Evolutionary conservation across 2,113 vertebrate species (phyloP).

Genomic region (Plecturocebus donacophilus): DNA sequence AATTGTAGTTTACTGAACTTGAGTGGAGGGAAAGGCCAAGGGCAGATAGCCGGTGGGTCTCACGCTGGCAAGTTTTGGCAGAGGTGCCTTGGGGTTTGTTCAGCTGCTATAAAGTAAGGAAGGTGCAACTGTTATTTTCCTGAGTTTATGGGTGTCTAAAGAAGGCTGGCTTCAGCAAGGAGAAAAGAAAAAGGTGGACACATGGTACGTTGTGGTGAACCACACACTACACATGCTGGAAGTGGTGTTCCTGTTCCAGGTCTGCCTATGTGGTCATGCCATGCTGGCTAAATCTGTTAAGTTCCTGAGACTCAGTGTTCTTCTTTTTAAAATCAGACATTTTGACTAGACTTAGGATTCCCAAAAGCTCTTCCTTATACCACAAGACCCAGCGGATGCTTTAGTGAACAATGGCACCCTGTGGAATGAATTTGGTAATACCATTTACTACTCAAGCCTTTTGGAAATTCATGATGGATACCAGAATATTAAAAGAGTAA

Average conservation of each 20-base stretch:
- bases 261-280: neutral
- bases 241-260: neutral
- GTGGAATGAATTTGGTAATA: constrained; percentile 15
- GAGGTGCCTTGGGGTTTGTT: neutral
- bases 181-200: neutral
- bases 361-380: neutral
- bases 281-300: neutral
- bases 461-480: neutral
- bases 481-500: neutral
- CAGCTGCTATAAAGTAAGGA: neutral
- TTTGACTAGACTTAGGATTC: neutral
- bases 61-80: neutral
- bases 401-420: neutral
- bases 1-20: constrained; percentile 9
- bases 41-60: neutral
- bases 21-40: neutral
- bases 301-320: neutral
- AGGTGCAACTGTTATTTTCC: neutral
- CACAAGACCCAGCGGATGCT: neutral
- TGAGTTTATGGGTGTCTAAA: neutral
- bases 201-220: neutral
- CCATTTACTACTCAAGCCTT: neutral
- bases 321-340: neutral
- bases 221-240: neutral
- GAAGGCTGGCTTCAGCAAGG: neutral